A percentile compares a stretch with the other conserved stretches of the same genome.
Evolutionary conservation across 2,797 vertebrate genomes (phyloP).

Genomic region (Clarias platycephalus): DNA sequence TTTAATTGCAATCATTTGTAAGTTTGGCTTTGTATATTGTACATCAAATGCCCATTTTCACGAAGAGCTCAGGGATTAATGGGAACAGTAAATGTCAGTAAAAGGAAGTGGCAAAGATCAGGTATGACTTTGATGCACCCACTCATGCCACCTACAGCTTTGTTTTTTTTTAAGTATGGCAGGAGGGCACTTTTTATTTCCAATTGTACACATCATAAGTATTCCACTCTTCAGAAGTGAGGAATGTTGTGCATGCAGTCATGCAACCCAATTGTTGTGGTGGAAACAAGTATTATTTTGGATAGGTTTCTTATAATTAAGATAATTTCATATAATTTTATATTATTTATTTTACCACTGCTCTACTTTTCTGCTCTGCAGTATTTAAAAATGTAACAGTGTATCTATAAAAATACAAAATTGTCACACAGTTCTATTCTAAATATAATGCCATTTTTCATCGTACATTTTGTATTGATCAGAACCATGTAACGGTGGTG

Average conservation of each 20-base stretch:
- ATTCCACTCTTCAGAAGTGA: constrained; percentile 26
- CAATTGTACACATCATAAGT: constrained; percentile 15
- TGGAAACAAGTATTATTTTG: background rate
- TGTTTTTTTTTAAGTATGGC: constrained; percentile 41
- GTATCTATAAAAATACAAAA: too few species aligned
- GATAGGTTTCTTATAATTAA: too few species aligned
- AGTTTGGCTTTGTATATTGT: constrained; percentile 23
- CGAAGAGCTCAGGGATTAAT: constrained; percentile 54
- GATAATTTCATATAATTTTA: background rate
- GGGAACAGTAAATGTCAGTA: constrained; percentile 66
- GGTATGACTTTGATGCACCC: constrained; percentile 67
- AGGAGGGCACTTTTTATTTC: constrained; percentile 30
- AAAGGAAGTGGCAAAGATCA: constrained; percentile 58
- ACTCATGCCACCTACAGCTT: constrained; percentile 52
- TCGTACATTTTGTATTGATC: too few species aligned
- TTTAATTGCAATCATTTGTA: background rate
- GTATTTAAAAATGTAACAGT: too few species aligned
- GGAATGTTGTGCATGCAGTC: constrained; percentile 2
- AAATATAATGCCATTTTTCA: too few species aligned
- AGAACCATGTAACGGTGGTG: too few species aligned
- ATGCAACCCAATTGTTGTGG: background rate
- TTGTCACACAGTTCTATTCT: too few species aligned
- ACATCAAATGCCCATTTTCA: constrained; percentile 44
- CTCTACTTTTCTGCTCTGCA: too few species aligned
- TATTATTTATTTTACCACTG: background rate